These are phyloP conservation scores for Ormyrus labotus DNA, from an alignment of 2,888 invertebrate genomes.

Conservation along the genomic window DNA sequence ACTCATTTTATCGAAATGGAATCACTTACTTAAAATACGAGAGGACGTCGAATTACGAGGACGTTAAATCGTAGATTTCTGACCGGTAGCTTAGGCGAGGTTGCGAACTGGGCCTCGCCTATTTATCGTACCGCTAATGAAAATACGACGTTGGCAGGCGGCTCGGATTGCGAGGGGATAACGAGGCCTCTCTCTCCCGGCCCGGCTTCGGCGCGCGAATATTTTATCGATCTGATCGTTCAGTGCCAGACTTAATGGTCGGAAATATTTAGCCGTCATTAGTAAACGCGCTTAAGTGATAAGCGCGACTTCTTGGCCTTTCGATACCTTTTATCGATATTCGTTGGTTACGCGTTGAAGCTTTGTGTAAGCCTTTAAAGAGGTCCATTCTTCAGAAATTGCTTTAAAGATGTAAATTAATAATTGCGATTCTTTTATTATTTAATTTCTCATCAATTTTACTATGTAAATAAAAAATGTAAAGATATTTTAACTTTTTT, in stretches of 20 bases:
- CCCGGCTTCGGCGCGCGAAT: background rate
- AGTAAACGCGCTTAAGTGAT: constrained; percentile 14
- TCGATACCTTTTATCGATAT: no score
- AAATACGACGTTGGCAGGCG: constrained; percentile 30
- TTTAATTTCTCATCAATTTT: no score
- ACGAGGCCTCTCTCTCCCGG: background rate
- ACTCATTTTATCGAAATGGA: background rate
- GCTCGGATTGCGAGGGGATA: constrained; percentile 19
- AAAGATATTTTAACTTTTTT: no score
- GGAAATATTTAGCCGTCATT: constrained; percentile 38
- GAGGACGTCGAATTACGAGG: background rate
- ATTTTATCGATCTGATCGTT: constrained; percentile 44
- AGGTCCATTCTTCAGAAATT: no score
- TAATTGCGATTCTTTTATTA: no score
- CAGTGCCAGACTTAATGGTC: constrained; percentile 30
- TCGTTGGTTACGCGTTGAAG: no score
- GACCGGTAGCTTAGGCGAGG: no score
- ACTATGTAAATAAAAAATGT: no score
- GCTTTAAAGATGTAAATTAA: no score
- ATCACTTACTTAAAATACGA: constrained; percentile 6
- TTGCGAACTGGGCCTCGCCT: background rate
- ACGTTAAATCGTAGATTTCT: background rate
- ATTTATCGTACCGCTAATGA: constrained; percentile 43
- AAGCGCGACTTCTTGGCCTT: background rate
- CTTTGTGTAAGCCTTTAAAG: no score